phyloP scores from a whole-genome alignment of 2,888 invertebrate species.

The Palloptera scutellata region DNA sequence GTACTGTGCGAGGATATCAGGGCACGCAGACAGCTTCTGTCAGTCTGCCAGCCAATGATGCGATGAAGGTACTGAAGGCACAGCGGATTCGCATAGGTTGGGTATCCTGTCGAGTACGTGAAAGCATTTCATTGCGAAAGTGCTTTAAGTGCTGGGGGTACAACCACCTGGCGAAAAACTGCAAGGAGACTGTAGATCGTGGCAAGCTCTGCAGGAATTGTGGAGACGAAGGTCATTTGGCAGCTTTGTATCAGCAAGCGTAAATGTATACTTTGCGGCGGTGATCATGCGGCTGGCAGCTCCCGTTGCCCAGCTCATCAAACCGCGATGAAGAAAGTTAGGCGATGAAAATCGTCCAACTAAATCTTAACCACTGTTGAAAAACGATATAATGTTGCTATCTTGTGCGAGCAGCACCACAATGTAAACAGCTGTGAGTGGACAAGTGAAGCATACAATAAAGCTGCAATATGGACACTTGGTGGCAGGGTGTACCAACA shows the following conservation, averaged over 20 bases:
- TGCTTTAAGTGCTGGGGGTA: conserved; percentile 5
- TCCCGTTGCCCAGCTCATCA: not conserved
- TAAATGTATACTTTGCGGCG: not conserved
- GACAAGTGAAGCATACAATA: not conserved
- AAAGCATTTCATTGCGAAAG: not conserved
- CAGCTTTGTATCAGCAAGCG: not conserved
- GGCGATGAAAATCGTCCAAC: conserved; percentile 2
- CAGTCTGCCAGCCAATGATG: not conserved
- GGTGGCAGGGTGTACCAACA: not conserved
- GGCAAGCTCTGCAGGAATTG: conserved; percentile 2
- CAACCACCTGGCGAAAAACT: conserved; percentile 1
- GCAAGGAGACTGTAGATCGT: not conserved
- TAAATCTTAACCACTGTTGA: not conserved
- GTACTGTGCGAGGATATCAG: not conserved
- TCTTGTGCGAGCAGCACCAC: not conserved
- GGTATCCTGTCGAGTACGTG: not conserved
- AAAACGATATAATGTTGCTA: not conserved
- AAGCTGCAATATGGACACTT: conserved; percentile 1
- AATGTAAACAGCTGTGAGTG: not conserved
- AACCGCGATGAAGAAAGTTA: not conserved
- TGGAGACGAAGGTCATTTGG: conserved; percentile 1
- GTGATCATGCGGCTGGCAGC: not conserved
- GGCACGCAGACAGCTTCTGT: not conserved
- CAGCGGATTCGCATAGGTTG: not conserved
- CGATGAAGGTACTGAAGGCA: not conserved